Evolutionary conservation across 2,113 vertebrate species (phyloP).

Genomic region (Anser brachyrhynchus): DNA sequence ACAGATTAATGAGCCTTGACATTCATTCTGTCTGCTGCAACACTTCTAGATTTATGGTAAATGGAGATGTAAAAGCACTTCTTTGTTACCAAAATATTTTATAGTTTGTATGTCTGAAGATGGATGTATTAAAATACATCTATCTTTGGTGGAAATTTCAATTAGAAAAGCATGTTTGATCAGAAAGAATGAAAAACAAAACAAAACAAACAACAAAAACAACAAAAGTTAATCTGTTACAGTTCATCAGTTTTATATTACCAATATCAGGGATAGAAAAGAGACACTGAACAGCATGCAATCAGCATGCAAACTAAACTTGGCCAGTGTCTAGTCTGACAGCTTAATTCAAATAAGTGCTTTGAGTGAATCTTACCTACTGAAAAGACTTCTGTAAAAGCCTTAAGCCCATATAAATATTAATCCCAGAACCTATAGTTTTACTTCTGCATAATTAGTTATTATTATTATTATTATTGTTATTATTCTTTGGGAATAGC

Average conservation of each 20-base stretch:
- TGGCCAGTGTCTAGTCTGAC: neutral
- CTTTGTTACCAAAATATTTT: neutral
- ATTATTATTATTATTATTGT: neutral
- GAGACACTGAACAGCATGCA: neutral
- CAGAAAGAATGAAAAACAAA: neutral
- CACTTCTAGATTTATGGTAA: slow-evolving; percentile 21
- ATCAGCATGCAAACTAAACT: neutral
- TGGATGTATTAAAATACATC: slow-evolving; percentile 29
- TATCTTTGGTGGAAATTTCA: neutral
- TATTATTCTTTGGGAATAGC: neutral
- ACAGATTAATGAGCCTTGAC: slow-evolving; percentile 33
- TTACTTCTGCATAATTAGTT: neutral
- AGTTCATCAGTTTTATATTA: neutral
- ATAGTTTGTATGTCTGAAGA: neutral
- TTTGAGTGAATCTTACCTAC: neutral
- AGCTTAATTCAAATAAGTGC: neutral
- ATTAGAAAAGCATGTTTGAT: neutral
- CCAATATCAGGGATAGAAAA: neutral
- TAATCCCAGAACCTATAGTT: neutral
- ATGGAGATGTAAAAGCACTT: neutral
- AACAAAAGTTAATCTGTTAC: neutral
- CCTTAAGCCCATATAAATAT: neutral
- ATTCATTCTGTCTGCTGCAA: neutral
- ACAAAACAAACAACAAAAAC: neutral
- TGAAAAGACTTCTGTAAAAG: neutral